Base-by-base conservation (phyloP, 1,140 invertebrate species). In the Nilaparvata lugens region DNA sequence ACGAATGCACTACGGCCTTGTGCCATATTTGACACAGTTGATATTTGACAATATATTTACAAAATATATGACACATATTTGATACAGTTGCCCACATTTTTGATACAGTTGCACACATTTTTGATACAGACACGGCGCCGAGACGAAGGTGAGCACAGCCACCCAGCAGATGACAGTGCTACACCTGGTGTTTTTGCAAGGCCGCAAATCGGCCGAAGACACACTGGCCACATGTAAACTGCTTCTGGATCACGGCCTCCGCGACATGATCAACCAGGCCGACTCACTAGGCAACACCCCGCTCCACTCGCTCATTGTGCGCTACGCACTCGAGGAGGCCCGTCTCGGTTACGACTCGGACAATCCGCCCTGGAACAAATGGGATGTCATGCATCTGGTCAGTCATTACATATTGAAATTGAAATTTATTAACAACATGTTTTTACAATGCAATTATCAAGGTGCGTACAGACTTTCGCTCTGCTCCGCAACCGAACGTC, bases 121-220 rank as follows among this genome's bases (percentile, higher is more conserved):
- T 52, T 5, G 7, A 31, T 61, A 40, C 62, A 66, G 76, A 64
- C 74, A 79, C 66, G 83, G 83, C n/a, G 84, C 84, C 7, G 79
- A 83, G 42, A 83, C 83, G 2, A 83, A 78, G 3, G 85, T 87
- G 1, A 71, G 81, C 23, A 88, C 85, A 1, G 81, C 82, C 57
- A 88, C 85, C 2, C 84, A 87, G 68, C 85, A 87, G 68, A 85
- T 87, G 83, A 87, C 84, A 2, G 74, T 84, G 13, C 68, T 87
- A 11, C 85, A 87, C 72, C 81, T 86, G 60, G 78, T 84, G 4
- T 77, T 83, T 45, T 72, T 83, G 53, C 76, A 80, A 16, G 82
- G 81, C 5, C 76, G 83, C 62, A 87, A 86, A 65, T 80, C 80
- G 9, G 84, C 85, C 0, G 84, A 86, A 65, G 84, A 86, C 66